These are phyloP conservation scores for Caenorhabditis angaria DNA, from an alignment of 2,888 invertebrate species.

Conservation along the genomic window DNA sequence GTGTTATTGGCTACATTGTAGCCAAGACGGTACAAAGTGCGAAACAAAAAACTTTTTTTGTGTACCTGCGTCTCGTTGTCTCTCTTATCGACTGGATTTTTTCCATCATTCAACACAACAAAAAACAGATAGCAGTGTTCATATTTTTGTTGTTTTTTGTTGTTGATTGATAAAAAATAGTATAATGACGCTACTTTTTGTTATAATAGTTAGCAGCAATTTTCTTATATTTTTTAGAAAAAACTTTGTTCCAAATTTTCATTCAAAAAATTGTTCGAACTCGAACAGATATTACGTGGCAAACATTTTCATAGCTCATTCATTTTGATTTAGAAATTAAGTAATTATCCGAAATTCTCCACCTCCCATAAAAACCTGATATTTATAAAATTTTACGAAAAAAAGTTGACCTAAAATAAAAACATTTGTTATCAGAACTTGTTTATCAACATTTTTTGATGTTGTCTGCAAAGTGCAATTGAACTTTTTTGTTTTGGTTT, in stretches of 20 bases:
- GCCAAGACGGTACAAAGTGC: slow-evolving; percentile 7
- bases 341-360: too few relatives aligned
- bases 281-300: too few relatives aligned
- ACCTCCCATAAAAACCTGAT: not conserved
- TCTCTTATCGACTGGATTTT: slow-evolving; percentile 1
- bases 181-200: too few relatives aligned
- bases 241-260: too few relatives aligned
- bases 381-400: too few relatives aligned
- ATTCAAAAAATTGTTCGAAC: too few relatives aligned
- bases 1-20: not conserved
- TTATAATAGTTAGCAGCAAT: too few relatives aligned
- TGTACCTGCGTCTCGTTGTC: not conserved
- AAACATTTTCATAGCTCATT: too few relatives aligned
- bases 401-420: not conserved
- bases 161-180: not conserved
- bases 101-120: not conserved
- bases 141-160: not conserved
- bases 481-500: not conserved
- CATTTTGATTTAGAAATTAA: not conserved
- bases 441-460: not conserved
- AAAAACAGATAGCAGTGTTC: slow-evolving; percentile 1
- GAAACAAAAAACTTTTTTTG: not conserved
- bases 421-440: not conserved
- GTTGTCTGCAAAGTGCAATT: not conserved
- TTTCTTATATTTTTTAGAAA: too few relatives aligned